Base-by-base conservation (phyloP, 2,797 vertebrate species). In the Microctenopoma steveboyesi region DNA sequence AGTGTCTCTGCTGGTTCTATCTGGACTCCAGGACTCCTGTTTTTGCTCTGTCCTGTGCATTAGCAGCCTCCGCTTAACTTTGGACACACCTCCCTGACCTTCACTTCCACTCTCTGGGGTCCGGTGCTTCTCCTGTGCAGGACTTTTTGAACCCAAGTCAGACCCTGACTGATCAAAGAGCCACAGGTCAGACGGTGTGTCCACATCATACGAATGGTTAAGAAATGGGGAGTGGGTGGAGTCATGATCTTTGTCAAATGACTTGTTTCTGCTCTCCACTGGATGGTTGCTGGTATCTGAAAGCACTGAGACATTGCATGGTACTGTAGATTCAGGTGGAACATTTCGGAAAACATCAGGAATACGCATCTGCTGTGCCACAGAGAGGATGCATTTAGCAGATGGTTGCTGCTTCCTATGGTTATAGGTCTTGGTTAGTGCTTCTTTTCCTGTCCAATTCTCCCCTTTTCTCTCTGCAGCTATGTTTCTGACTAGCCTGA, bases 11-110 rank as follows among this genome's bases (percentile, higher is more conserved):
- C 64, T 28, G 27, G 13, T 35, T 35, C 33, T 10, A 11, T 55
- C 18, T 13, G 13, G 13, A 4, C 45, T 59, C 35, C 47, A 45
- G 33, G 37, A 11, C 48, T 74, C 65, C 18, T 1, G n/a, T 0
- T 30, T 56, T 18, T 57, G 78, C 2, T 90, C 88, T 0, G 56
- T 48, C 2, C 22, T 39, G 6, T 90, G 88, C 92, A 94, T 93
- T 14, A 92, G 77, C 37, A 94, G 88, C 53, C 91, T 91, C 11
- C 93, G 89, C 76, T 94, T 95, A 71, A 92, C 93, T 51, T 85
- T 90, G 25, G 78, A 87, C 1, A 40, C 18, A 3, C 67, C 77
- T 0, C 62, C 79, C 7, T 87, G 84, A 50, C 70, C 75, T 22
- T 76, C 88, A 7, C 4, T 55, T 1, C n/a, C 68, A 3, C 74